These are phyloP conservation scores for Glossophaga mutica DNA, from an alignment of 2,797 vertebrate genomes.

Conservation along the genomic window DNA sequence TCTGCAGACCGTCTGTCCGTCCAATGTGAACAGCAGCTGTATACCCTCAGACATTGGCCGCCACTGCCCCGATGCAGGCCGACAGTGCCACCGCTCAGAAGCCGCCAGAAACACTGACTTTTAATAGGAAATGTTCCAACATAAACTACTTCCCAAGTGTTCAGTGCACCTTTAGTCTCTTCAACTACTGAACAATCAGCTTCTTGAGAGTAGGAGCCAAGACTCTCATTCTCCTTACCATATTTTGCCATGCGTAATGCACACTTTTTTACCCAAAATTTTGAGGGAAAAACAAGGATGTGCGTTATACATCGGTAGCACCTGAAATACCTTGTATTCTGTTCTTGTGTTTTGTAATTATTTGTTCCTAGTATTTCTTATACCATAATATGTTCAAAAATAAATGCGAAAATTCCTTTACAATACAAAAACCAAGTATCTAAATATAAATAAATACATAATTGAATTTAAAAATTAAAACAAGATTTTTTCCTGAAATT, in stretches of 20 bases:
- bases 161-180: not conserved
- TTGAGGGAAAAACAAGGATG: too few relatives aligned
- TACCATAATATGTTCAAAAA: too few relatives aligned
- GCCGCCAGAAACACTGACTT: not conserved
- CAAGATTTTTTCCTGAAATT: not conserved
- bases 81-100: not conserved
- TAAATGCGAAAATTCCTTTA: too few relatives aligned
- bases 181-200: not conserved
- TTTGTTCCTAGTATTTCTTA: too few relatives aligned
- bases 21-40: not conserved
- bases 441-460: too few relatives aligned
- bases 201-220: not conserved
- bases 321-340: too few relatives aligned
- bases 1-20: rapidly evolving
- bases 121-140: not conserved
- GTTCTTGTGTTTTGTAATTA: too few relatives aligned
- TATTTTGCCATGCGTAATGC: too few relatives aligned
- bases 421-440: too few relatives aligned
- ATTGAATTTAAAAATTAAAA: too few relatives aligned
- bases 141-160: not conserved
- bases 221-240: not conserved
- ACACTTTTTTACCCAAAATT: too few relatives aligned
- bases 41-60: not conserved
- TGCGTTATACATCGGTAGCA: too few relatives aligned
- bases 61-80: not conserved